A percentile compares a stretch with the other conserved stretches of the same genome.
Evolutionary conservation across 2,113 vertebrate species (phyloP).

Genomic region (Emydocephalus ijimae): DNA sequence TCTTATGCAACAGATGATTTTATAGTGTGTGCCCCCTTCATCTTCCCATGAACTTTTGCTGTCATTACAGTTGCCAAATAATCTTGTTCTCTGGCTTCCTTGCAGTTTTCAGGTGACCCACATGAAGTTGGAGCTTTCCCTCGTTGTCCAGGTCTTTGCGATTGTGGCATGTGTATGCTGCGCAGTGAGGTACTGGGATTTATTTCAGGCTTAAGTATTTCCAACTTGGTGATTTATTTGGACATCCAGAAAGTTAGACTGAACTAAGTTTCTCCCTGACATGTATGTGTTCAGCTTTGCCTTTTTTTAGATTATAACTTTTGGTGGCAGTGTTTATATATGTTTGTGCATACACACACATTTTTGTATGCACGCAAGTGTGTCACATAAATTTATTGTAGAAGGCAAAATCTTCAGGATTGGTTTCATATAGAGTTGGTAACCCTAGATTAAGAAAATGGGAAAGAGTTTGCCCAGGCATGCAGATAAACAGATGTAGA

Average conservation of each 20-base stretch:
- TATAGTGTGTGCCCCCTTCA: background rate
- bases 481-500: background rate
- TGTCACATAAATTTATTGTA: background rate
- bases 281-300: background rate
- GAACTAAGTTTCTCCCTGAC: background rate
- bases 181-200: slow-evolving; percentile 48
- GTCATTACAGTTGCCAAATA: background rate
- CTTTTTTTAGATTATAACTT: background rate
- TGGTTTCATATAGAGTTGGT: background rate
- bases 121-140: slow-evolving; percentile 71
- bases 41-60: background rate
- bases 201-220: background rate
- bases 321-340: background rate
- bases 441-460: background rate
- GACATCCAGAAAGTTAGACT: background rate
- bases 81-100: background rate
- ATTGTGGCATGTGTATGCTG: slow-evolving; percentile 61
- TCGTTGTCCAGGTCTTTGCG: slow-evolving; percentile 64
- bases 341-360: background rate
- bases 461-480: background rate
- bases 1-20: background rate
- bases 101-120: slow-evolving; percentile 71
- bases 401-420: background rate
- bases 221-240: background rate
- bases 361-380: background rate